Evolutionary conservation across 2,888 invertebrate genomes (phyloP).

Genomic region (Altica lythri): DNA sequence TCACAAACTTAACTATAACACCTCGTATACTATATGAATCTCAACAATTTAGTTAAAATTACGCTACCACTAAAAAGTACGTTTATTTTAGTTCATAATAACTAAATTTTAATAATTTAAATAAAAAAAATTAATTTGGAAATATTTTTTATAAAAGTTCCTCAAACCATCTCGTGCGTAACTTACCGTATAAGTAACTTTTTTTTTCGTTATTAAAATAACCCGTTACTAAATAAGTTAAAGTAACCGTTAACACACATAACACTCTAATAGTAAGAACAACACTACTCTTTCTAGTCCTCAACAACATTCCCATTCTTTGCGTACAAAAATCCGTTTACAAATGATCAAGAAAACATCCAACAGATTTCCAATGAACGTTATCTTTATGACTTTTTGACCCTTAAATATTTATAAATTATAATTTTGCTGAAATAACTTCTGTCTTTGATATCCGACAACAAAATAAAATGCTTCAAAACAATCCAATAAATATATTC

Average conservation of each 20-base stretch:
- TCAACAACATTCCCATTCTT: constrained; percentile 51
- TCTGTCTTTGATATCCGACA: constrained; percentile 8
- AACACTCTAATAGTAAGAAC: constrained; percentile 49
- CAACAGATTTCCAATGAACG: constrained; percentile 25
- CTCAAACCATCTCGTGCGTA: constrained; percentile 1
- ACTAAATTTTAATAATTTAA: background rate
- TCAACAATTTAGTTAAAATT: too few species aligned
- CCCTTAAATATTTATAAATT: constrained; percentile 9
- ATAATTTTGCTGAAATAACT: constrained; percentile 5
- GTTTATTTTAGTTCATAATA: background rate
- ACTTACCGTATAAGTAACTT: background rate
- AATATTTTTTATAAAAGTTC: background rate
- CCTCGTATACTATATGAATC: too few species aligned
- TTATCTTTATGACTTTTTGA: constrained; percentile 24
- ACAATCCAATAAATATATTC: constrained; percentile 33
- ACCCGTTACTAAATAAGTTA: constrained; percentile 47
- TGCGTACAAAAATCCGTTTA: constrained; percentile 24
- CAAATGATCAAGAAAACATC: constrained; percentile 27
- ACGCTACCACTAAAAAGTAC: too few species aligned
- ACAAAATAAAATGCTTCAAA: constrained; percentile 32
- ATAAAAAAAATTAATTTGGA: background rate
- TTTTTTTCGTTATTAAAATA: constrained; percentile 22
- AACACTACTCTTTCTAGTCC: constrained; percentile 50
- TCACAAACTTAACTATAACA: too few species aligned
- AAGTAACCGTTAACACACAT: constrained; percentile 47